Conservation (phyloP, 2,113 vertebrate species). For the Serilophus lunatus region DNA sequence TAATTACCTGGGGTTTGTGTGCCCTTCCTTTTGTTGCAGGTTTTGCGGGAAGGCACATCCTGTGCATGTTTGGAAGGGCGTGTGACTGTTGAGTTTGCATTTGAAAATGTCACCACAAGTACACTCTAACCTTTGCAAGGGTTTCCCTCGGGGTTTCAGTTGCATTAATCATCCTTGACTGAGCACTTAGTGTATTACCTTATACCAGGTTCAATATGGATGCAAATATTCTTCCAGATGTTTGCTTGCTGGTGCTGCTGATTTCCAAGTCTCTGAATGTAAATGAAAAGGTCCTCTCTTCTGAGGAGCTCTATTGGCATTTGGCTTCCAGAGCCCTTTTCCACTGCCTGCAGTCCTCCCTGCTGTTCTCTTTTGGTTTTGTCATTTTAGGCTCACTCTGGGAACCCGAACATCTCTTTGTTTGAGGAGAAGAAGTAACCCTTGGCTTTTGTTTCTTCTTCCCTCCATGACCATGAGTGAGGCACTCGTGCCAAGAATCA, state of each 20-base stretch:
- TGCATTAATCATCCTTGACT: neutral
- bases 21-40: neutral
- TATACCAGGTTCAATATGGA: neutral
- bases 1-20: neutral
- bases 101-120: constrained; percentile 33
- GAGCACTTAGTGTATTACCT: neutral
- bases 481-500: neutral
- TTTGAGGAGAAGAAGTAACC: neutral
- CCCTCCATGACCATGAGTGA: neutral
- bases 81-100: neutral
- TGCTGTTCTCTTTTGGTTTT: neutral
- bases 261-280: neutral
- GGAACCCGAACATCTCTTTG: neutral
- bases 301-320: neutral
- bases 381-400: neutral
- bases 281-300: neutral
- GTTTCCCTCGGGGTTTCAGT: neutral
- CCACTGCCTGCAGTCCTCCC: neutral
- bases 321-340: neutral
- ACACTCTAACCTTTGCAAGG: neutral
- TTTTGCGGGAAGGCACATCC: neutral
- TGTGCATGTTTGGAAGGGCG: neutral
- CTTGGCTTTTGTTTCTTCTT: neutral
- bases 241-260: neutral
- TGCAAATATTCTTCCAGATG: neutral